A percentile compares a stretch with the other conserved stretches of the same genome.
phyloP scores from a whole-genome alignment of 2,797 vertebrate species.

The Scolopax rusticola region DNA sequence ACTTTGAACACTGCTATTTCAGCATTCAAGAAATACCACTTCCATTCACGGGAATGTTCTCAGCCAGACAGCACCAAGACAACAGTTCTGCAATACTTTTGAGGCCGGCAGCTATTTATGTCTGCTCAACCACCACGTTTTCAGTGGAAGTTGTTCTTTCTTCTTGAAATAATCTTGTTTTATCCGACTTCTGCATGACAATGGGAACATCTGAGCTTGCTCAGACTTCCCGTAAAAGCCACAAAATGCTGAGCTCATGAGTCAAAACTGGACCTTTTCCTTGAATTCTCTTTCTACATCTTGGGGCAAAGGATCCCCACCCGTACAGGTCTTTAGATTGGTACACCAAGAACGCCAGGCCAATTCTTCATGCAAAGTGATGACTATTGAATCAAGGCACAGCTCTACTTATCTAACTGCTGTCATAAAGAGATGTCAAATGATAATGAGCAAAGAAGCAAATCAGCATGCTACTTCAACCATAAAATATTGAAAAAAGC shows the following conservation, averaged over 20 bases:
- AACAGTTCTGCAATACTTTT: constrained; percentile 43
- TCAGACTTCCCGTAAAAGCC: constrained; percentile 50
- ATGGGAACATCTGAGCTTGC: not conserved
- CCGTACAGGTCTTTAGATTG: not conserved
- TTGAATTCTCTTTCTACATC: not conserved
- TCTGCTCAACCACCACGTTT: not conserved
- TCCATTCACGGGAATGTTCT: constrained; percentile 48
- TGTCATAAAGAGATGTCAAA: constrained; percentile 19
- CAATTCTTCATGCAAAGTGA: not conserved
- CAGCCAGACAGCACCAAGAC: constrained; percentile 39
- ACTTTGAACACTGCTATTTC: constrained; percentile 59
- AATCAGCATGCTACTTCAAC: not conserved
- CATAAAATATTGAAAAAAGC: constrained; percentile 42
- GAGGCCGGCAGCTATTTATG: constrained; percentile 43
- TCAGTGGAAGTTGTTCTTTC: constrained; percentile 28
- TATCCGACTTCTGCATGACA: constrained; percentile 53
- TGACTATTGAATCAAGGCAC: not conserved
- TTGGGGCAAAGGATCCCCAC: not conserved
- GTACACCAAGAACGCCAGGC: not conserved
- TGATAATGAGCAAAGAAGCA: constrained; percentile 41
- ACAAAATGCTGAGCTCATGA: constrained; percentile 35
- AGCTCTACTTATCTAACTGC: not conserved
- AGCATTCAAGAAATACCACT: constrained; percentile 68
- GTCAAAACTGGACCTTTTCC: constrained; percentile 9
- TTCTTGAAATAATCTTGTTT: constrained; percentile 14